phyloP scores from a whole-genome alignment of 2,113 vertebrate species.

The Origma solitaria region DNA sequence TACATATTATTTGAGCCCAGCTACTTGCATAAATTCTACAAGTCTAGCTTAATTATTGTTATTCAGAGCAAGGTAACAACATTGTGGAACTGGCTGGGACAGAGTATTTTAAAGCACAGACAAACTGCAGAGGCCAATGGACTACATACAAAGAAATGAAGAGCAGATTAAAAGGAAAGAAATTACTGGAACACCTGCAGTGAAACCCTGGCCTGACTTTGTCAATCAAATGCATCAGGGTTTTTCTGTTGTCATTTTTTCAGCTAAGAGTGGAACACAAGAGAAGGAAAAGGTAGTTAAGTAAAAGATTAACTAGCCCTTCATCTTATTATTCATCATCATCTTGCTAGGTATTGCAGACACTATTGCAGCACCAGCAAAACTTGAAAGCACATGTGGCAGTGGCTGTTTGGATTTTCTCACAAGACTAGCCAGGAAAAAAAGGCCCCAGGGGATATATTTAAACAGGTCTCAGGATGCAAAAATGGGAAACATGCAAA shows the following conservation, averaged over 20 bases:
- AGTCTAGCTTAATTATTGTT: neutral
- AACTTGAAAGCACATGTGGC: neutral
- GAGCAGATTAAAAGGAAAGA: neutral
- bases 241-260: rapidly evolving
- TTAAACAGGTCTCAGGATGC: neutral
- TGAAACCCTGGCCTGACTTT: neutral
- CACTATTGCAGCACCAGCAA: neutral
- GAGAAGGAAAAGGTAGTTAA: neutral
- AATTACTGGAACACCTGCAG: neutral
- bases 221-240: neutral
- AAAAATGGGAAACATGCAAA: neutral
- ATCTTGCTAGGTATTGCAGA: neutral
- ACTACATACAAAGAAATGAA: neutral
- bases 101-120: neutral
- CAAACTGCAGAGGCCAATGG: neutral
- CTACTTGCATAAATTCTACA: neutral
- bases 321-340: neutral
- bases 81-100: neutral
- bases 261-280: neutral
- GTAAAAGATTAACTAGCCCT: neutral
- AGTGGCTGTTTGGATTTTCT: neutral
- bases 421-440: neutral
- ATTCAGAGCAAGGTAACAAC: neutral
- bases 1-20: neutral
- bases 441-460: neutral